These are phyloP conservation scores for Aspidapion aeneum DNA, from an alignment of 2,888 invertebrate species.

Conservation along the genomic window DNA sequence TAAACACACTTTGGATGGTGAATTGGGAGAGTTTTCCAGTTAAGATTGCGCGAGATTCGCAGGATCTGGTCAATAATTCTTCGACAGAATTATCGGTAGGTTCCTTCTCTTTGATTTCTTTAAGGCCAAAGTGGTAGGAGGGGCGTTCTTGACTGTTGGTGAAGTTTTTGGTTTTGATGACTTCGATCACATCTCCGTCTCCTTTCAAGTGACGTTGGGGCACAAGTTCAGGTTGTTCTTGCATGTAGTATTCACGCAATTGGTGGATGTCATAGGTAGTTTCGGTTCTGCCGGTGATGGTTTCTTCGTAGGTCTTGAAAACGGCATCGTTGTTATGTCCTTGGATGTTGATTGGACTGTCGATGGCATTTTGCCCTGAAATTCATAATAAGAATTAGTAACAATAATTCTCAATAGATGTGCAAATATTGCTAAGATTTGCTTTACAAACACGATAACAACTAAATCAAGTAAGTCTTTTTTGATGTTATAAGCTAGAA, in stretches of 20 bases:
- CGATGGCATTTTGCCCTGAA: constrained; percentile 50
- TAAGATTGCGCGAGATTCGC: constrained; percentile 56
- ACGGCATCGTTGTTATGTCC: constrained; percentile 49
- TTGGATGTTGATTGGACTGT: constrained; percentile 47
- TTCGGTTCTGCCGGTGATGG: constrained; percentile 67
- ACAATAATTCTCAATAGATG: too few relatives aligned
- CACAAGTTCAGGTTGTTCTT: constrained; percentile 55
- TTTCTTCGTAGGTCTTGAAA: constrained; percentile 67
- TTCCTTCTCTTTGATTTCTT: constrained; percentile 43
- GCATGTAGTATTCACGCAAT: constrained; percentile 54
- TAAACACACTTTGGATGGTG: constrained; percentile 62
- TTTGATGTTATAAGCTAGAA: too few relatives aligned
- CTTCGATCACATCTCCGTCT: constrained; percentile 53
- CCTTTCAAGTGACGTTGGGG: constrained; percentile 49
- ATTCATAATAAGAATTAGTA: too few relatives aligned
- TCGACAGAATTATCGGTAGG: constrained; percentile 42
- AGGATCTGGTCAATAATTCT: constrained; percentile 51
- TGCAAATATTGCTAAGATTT: too few relatives aligned
- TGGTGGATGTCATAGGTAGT: constrained; percentile 66
- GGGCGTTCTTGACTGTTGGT: constrained; percentile 58
- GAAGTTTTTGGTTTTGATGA: constrained; percentile 66
- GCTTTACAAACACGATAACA: too few relatives aligned
- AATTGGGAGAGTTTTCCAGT: constrained; percentile 54
- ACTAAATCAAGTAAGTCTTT: too few relatives aligned
- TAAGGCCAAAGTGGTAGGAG: constrained; percentile 62